Percentiles rank a stretch among this genome's conserved stretches.
phyloP scores from a whole-genome alignment of 2,113 vertebrate genomes.

The Sturnira hondurensis region DNA sequence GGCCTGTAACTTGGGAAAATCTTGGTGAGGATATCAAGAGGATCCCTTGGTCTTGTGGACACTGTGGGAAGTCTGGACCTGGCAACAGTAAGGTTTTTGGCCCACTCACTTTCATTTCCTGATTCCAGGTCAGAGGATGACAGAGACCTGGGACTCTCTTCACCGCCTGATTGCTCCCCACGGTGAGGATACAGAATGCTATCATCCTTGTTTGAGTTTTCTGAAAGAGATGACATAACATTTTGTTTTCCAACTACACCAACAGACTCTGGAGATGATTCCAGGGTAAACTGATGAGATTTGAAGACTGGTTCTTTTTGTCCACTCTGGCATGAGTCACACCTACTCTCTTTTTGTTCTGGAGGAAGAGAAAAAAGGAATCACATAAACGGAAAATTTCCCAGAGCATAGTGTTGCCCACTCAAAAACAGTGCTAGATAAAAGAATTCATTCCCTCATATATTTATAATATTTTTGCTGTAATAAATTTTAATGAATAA shows the following conservation, averaged over 20 bases:
- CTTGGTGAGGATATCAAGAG: constrained; percentile 86
- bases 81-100: constrained; percentile 70
- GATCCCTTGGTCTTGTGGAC: constrained; percentile 79
- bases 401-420: not conserved
- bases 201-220: constrained; percentile 61
- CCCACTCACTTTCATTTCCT: constrained; percentile 86
- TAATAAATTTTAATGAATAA: not conserved
- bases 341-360: constrained; percentile 83
- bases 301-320: constrained; percentile 77
- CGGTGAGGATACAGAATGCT: constrained; percentile 67
- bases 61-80: constrained; percentile 31
- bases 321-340: constrained; percentile 77
- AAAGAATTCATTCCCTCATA: not conserved
- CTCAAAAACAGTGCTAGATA: not conserved
- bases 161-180: constrained; percentile 81
- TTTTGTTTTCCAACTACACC: constrained; percentile 53
- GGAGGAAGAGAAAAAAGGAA: constrained; percentile 17
- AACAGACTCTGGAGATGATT: constrained; percentile 68
- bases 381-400: not conserved
- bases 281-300: constrained; percentile 51
- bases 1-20: constrained; percentile 88
- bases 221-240: constrained; percentile 46
- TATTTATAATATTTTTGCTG: not conserved
- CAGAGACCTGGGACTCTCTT: constrained; percentile 82
- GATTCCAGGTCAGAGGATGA: constrained; percentile 89